These are phyloP conservation scores for Leuciscus waleckii DNA, from an alignment of 2,797 vertebrate genomes.

Conservation along the genomic window DNA sequence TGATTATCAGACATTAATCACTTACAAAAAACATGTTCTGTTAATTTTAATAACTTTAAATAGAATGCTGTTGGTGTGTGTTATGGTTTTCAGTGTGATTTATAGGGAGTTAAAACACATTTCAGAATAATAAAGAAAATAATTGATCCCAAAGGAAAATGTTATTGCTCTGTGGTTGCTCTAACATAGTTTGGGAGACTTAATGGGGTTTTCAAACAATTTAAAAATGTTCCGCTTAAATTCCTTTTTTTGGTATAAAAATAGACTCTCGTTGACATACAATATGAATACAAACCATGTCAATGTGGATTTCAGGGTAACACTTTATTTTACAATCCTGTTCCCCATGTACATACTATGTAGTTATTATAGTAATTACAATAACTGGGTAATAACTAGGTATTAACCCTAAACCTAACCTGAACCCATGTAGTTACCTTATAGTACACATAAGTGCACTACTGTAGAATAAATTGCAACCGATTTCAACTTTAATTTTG, in stretches of 20 bases:
- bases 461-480: no score
- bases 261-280: not conserved
- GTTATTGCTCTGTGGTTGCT: not conserved
- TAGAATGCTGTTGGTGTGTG: no score
- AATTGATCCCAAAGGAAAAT: not conserved
- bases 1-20: not conserved
- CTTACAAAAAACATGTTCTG: not conserved
- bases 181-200: not conserved
- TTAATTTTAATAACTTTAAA: not conserved
- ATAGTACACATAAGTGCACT: no score
- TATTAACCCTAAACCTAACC: no score
- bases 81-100: not conserved
- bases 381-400: no score
- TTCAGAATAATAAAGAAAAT: not conserved
- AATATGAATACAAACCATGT: not conserved
- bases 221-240: not conserved
- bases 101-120: not conserved
- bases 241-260: not conserved
- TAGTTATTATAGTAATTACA: no score
- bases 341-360: no score
- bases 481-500: not conserved
- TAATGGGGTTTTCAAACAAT: not conserved
- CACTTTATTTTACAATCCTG: no score
- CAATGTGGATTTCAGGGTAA: not conserved
- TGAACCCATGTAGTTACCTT: no score